Conservation (phyloP, 1,140 invertebrate species). For the Homalodisca vitripennis region DNA sequence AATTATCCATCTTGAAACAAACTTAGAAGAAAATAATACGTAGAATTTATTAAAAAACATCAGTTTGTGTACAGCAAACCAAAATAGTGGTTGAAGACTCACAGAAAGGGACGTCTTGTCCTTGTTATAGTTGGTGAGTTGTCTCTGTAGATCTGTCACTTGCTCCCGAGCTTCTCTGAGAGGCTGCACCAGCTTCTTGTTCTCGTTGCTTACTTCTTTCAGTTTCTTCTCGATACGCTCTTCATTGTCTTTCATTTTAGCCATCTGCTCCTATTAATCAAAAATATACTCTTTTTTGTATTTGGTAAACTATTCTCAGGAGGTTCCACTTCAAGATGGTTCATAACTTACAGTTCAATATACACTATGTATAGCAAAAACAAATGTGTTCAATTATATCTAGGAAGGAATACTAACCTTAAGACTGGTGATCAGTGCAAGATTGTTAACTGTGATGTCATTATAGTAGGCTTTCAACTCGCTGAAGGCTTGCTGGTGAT, state of each 20-base stretch:
- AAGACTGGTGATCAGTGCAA: slow-evolving; percentile 76
- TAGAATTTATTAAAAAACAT: too few species aligned
- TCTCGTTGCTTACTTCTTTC: slow-evolving; percentile 63
- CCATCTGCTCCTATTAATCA: slow-evolving; percentile 73
- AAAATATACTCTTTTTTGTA: too few species aligned
- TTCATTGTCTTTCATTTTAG: slow-evolving; percentile 75
- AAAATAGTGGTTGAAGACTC: slow-evolving; percentile 35
- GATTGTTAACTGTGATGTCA: slow-evolving; percentile 88
- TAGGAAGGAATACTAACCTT: slow-evolving; percentile 56
- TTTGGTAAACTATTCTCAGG: too few species aligned
- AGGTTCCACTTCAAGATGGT: too few species aligned
- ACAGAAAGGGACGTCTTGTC: slow-evolving; percentile 65
- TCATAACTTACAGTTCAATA: too few species aligned
- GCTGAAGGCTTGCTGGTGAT: slow-evolving; percentile 80
- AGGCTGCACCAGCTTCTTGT: slow-evolving; percentile 68
- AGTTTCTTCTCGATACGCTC: slow-evolving; percentile 72
- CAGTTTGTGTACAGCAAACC: too few species aligned
- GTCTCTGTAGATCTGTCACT: slow-evolving; percentile 64
- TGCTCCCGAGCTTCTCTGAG: slow-evolving; percentile 67
- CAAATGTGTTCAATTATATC: too few species aligned
- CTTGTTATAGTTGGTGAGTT: slow-evolving; percentile 77
- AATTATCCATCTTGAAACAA: too few species aligned
- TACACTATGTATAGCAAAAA: too few species aligned
- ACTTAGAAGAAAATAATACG: too few species aligned
- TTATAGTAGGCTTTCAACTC: slow-evolving; percentile 94